phyloP scores from a whole-genome alignment of 2,797 vertebrate species.

The Pygocentrus nattereri region DNA sequence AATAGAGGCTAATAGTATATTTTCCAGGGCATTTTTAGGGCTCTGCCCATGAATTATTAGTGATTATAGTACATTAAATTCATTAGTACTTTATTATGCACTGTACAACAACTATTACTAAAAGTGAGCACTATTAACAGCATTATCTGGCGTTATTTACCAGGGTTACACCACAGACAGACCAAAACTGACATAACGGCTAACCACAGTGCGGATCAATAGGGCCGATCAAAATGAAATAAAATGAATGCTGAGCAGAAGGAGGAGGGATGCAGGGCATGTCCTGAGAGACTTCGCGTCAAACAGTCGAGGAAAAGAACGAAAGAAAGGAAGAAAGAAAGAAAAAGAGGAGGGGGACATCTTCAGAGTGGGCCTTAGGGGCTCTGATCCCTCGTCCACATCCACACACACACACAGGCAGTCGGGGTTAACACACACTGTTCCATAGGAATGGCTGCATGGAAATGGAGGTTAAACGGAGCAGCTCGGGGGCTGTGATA shows the following conservation, averaged over 20 bases:
- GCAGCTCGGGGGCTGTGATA: slow-evolving; percentile 73
- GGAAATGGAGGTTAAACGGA: slow-evolving; percentile 80
- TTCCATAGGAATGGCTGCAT: slow-evolving; percentile 80
- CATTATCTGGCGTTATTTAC: not conserved
- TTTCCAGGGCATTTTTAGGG: too few species aligned
- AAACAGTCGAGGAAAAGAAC: slow-evolving; percentile 37
- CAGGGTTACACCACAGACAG: not conserved
- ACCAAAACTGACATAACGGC: slow-evolving; percentile 68
- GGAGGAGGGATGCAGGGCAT: slow-evolving; percentile 48
- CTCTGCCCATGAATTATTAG: not conserved
- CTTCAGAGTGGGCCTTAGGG: slow-evolving; percentile 33
- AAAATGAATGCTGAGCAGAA: slow-evolving; percentile 67
- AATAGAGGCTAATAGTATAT: too few species aligned
- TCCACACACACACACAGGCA: slow-evolving; percentile 2
- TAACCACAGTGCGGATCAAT: slow-evolving; percentile 78
- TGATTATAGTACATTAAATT: not conserved
- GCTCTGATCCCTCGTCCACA: slow-evolving; percentile 3
- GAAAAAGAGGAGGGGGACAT: slow-evolving; percentile 19
- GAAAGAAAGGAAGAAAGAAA: not conserved
- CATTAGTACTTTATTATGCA: too few species aligned
- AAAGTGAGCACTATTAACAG: not conserved
- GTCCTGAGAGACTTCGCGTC: slow-evolving; percentile 64
- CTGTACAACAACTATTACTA: not conserved
- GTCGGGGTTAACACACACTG: slow-evolving; percentile 60
- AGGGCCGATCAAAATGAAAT: slow-evolving; percentile 71